phyloP scores from a whole-genome alignment of 2,113 vertebrate species.

The Heterocephalus glaber region DNA sequence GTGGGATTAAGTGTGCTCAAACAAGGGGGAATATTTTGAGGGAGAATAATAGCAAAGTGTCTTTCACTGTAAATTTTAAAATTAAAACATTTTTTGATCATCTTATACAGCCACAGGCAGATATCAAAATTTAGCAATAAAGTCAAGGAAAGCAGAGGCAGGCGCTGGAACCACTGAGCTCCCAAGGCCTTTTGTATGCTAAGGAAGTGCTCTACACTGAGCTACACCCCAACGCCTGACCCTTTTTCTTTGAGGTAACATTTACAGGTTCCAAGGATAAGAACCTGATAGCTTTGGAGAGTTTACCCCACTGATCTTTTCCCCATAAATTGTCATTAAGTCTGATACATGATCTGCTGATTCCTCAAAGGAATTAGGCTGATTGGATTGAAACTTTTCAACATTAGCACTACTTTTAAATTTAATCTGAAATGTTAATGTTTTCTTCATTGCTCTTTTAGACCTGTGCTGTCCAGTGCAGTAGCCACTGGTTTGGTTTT shows the following conservation, averaged over 20 bases:
- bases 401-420: conserved; percentile 17
- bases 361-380: neutral
- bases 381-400: conserved; percentile 41
- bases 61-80: neutral
- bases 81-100: neutral
- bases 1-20: neutral
- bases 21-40: neutral
- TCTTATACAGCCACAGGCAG: neutral
- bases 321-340: neutral
- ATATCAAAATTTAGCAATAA: neutral
- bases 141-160: neutral
- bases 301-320: neutral
- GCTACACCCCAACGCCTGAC: neutral
- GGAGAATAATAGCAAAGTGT: neutral
- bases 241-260: neutral
- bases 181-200: neutral
- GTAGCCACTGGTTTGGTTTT: conserved; percentile 11
- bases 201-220: neutral
- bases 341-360: neutral
- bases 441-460: conserved; percentile 35
- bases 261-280: neutral
- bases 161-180: too few relatives aligned
- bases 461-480: conserved; percentile 51
- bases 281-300: neutral
- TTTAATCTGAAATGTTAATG: conserved; percentile 28